A percentile compares a stretch with the other conserved stretches of the same genome.
These are phyloP conservation scores for Parnassius smintheus DNA, from an alignment of 2,888 invertebrate genomes.

Conservation along the genomic window DNA sequence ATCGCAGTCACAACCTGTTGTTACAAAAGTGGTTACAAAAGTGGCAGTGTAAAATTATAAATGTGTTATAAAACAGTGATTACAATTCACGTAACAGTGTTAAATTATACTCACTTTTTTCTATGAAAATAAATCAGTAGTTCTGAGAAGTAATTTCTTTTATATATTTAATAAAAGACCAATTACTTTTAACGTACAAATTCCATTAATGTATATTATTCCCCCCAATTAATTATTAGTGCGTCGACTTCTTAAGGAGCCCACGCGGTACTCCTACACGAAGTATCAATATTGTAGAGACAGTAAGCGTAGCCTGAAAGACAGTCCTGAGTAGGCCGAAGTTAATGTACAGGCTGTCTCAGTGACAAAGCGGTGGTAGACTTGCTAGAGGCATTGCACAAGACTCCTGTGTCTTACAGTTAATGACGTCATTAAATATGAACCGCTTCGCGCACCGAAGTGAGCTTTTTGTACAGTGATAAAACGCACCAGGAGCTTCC, in stretches of 20 bases:
- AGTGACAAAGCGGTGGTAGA: constrained; percentile 45
- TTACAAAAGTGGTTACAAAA: no score
- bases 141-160: no score
- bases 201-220: constrained; percentile 19
- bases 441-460: constrained; percentile 43
- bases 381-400: constrained; percentile 47
- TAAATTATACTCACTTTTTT: no score
- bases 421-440: constrained; percentile 80
- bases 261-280: constrained; percentile 30
- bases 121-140: no score
- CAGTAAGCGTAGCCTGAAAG: constrained; percentile 23
- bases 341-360: constrained; percentile 36
- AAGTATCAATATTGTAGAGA: constrained; percentile 29
- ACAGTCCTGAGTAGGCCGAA: constrained; percentile 18
- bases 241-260: constrained; percentile 8
- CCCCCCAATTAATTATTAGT: constrained; percentile 18
- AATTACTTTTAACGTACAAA: constrained; percentile 5
- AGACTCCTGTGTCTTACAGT: constrained; percentile 60
- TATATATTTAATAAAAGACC: not conserved
- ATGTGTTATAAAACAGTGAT: no score
- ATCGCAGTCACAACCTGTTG: no score
- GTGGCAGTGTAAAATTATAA: no score
- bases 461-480: constrained; percentile 42
- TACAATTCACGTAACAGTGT: no score
- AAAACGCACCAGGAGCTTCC: constrained; percentile 30